Evolutionary conservation across 2,888 invertebrate genomes (phyloP), one percentile per base, ranked within the genome.

Genomic region (Loripinus fragilis): DNA sequence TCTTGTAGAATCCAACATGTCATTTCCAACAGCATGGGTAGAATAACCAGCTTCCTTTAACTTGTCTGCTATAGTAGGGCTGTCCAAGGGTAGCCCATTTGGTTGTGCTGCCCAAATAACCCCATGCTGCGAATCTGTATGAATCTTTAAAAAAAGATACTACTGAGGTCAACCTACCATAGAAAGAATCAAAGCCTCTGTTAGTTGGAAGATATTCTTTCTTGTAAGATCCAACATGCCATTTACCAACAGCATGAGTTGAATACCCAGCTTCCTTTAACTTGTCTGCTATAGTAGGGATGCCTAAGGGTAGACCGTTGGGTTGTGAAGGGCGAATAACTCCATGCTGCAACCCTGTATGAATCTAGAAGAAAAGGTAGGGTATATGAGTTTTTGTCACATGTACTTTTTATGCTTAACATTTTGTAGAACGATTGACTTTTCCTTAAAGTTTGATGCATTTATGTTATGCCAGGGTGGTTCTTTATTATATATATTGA

Each of bases 211-310:
- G 85, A 81, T 92, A 94, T 12, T 93, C 93, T 71, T 92, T 87
- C 79, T 93, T 92, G 87, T 94, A 94, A 82, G 93, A 94, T 0
- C 94, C 94, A 41, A 94, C 86, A 86, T 94, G 94, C 94, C 94
- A 94, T 77, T 92, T 92, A 15, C 92, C 93, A 7, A 92, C 90
- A 80, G 89, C 88, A 79, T 93, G 93, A 33, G 93, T 92, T 30
- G 90, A 82, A 67, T 93, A 93, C 1, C 92, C 92, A n/a, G 88
- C 87, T 64, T 89, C 88, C 48, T 83, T 86, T 75, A 93, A 71
- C 74, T 90, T 91, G 72, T 92, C 90, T 8, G 92, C 90, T 15
- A 93, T 72, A 10, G 91, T 90, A 0, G 91, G 89, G 64, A 86
- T 86, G 70, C 91, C 87, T 23, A 88, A 75, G 8, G 92, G 93